A percentile compares a stretch with the other conserved stretches of the same genome.
Evolutionary conservation across 2,888 invertebrate genomes (phyloP).

Genomic region (Diaperis boleti): DNA sequence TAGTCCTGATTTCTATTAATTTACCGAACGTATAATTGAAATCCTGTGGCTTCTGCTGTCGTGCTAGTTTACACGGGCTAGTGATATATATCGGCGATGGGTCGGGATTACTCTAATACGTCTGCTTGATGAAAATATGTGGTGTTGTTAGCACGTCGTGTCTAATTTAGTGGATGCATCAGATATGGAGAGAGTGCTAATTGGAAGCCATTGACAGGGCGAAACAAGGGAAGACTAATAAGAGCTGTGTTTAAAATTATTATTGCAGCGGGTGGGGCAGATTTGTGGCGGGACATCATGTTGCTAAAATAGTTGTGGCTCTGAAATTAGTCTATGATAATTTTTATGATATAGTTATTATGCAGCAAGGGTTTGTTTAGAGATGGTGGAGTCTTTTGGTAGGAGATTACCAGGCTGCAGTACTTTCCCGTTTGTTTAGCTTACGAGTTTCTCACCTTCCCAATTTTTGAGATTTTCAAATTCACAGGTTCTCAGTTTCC

Average conservation of each 20-base stretch:
- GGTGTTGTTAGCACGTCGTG: conserved; percentile 35
- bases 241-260: neutral
- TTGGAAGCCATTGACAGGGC: conserved; percentile 8
- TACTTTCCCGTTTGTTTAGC: no score
- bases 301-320: no score
- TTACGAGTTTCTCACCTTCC: no score
- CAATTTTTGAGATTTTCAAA: no score
- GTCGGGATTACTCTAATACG: conserved; percentile 41
- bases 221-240: conserved; percentile 1
- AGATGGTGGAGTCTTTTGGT: no score
- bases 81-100: conserved; percentile 45
- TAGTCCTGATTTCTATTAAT: conserved; percentile 56
- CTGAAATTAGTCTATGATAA: no score
- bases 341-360: no score
- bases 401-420: no score
- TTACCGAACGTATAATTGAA: conserved; percentile 59
- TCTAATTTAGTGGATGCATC: conserved; percentile 23
- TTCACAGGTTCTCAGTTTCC: no score
- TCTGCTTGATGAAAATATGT: conserved; percentile 43
- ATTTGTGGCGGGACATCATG: no score
- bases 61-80: conserved; percentile 33
- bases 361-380: no score
- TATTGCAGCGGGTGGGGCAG: no score
- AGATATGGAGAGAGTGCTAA: conserved; percentile 24
- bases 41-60: conserved; percentile 52